Percentiles rank a stretch among this genome's conserved stretches.
phyloP scores from a whole-genome alignment of 2,113 vertebrate genomes.

The Charina bottae region DNA sequence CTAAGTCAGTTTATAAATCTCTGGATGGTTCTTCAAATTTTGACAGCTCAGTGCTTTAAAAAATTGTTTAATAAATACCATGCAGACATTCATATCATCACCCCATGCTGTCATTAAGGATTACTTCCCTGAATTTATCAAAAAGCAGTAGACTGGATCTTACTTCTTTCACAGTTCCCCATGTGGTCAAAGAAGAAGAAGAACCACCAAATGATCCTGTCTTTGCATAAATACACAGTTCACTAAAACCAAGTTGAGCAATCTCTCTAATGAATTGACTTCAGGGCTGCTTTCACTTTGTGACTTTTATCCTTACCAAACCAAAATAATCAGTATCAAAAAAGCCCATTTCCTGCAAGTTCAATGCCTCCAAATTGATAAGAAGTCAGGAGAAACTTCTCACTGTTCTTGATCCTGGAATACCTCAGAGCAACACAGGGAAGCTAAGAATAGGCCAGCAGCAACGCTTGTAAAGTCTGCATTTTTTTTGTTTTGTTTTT shows the following conservation, averaged over 20 bases:
- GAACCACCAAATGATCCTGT: background rate
- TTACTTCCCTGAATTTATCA: background rate
- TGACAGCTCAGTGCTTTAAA: background rate
- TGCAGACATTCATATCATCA: background rate
- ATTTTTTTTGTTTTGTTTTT: background rate
- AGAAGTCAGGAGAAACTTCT: slow-evolving; percentile 37
- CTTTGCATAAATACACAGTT: background rate
- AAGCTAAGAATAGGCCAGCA: background rate
- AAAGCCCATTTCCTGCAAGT: slow-evolving; percentile 69
- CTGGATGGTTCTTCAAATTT: background rate
- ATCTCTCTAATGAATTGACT: slow-evolving; percentile 32
- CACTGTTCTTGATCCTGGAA: background rate
- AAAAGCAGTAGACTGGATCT: background rate
- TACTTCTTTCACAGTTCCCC: background rate
- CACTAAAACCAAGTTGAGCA: slow-evolving; percentile 21
- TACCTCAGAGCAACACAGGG: background rate
- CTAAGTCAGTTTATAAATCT: background rate
- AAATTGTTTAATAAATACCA: background rate
- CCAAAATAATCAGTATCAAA: slow-evolving; percentile 25
- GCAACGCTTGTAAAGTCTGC: background rate
- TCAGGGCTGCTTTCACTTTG: slow-evolving; percentile 34
- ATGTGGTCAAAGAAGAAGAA: background rate
- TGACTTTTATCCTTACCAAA: background rate
- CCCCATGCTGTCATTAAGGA: background rate
- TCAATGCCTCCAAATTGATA: slow-evolving; percentile 57